Evolutionary conservation across 1,140 invertebrate species (phyloP).

Genomic region (Ptiloglossa arizonensis): DNA sequence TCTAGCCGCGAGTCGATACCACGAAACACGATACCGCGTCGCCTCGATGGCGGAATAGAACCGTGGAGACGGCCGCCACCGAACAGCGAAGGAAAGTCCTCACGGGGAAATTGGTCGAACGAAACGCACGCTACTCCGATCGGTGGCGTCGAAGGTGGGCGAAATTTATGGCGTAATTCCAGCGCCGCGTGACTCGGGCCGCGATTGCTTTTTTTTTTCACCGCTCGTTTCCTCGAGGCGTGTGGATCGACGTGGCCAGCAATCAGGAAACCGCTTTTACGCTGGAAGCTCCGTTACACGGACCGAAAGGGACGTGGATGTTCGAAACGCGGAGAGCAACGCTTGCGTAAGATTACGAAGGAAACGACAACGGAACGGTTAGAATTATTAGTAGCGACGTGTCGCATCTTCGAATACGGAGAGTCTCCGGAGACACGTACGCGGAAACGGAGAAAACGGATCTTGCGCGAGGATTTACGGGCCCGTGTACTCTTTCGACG

Average conservation of each 20-base stretch:
- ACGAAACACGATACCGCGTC: slow-evolving; percentile 25
- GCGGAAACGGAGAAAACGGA: too few species aligned
- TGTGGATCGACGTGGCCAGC: not conserved
- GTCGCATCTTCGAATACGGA: too few species aligned
- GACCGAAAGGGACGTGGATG: too few species aligned
- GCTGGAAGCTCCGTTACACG: not conserved
- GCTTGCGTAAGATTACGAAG: too few species aligned
- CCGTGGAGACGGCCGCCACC: slow-evolving; percentile 35
- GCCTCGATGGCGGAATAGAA: slow-evolving; percentile 46
- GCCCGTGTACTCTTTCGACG: too few species aligned
- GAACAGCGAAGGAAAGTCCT: slow-evolving; percentile 65
- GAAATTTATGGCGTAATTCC: slow-evolving; percentile 61
- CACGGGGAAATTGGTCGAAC: slow-evolving; percentile 63
- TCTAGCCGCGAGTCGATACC: slow-evolving; percentile 16
- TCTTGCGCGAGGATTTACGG: too few species aligned
- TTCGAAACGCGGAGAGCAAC: too few species aligned
- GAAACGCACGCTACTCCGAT: slow-evolving; percentile 43
- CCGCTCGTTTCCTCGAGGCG: not conserved
- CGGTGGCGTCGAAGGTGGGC: slow-evolving; percentile 36
- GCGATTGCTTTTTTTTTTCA: slow-evolving; percentile 4
- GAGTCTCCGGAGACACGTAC: too few species aligned
- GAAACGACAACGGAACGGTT: too few species aligned
- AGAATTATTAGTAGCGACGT: too few species aligned
- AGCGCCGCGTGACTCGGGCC: slow-evolving; percentile 35
- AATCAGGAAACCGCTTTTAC: slow-evolving; percentile 4